Evolutionary conservation across 2,113 vertebrate genomes (phyloP).

Genomic region (Hylia prasina): DNA sequence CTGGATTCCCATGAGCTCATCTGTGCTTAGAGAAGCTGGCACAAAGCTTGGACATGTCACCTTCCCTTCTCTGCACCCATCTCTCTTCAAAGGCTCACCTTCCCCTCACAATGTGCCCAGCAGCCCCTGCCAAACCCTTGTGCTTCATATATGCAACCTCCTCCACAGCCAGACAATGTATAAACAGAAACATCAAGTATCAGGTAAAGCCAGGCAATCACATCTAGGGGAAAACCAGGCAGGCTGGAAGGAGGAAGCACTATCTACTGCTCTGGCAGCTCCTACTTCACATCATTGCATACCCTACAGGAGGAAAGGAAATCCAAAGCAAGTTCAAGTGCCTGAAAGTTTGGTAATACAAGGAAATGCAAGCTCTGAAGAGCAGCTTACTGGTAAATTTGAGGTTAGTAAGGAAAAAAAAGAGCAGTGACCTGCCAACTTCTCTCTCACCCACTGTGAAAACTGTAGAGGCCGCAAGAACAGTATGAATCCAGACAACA

Average conservation of each 20-base stretch:
- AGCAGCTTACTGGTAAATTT: not conserved
- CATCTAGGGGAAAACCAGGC: not conserved
- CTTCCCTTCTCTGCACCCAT: not conserved
- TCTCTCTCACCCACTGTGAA: not conserved
- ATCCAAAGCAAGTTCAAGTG: not conserved
- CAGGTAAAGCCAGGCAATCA: not conserved
- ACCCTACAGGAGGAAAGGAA: not conserved
- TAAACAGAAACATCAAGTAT: not conserved
- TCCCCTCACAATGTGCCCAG: not conserved
- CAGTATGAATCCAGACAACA: not conserved
- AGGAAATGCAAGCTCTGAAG: not conserved
- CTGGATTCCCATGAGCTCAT: not conserved
- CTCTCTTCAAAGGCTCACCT: slow-evolving; percentile 7
- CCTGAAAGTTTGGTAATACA: not conserved
- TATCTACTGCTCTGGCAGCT: not conserved
- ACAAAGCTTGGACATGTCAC: not conserved
- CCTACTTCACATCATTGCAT: not conserved
- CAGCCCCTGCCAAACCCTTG: not conserved
- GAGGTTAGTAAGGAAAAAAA: not conserved
- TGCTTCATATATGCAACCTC: not conserved
- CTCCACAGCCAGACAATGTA: not conserved
- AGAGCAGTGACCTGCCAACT: not conserved
- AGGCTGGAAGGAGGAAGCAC: not conserved
- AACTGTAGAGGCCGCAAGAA: not conserved
- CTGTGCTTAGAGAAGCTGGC: not conserved